Base-by-base conservation (phyloP, 2,888 invertebrate species). In the Meghimatium bilineatum region DNA sequence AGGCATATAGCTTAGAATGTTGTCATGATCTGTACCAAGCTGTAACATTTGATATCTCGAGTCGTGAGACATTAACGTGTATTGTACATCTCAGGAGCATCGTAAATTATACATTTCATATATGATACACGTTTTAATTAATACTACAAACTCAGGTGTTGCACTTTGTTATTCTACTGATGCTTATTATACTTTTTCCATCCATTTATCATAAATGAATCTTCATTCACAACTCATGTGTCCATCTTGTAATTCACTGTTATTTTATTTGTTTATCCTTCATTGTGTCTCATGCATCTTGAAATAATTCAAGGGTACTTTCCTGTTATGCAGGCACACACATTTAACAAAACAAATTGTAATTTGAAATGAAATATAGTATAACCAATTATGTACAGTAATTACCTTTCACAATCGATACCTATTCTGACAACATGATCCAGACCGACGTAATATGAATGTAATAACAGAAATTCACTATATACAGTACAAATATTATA, bases 21-120 rank as follows among this genome's bases (percentile, higher is more conserved):
- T 10, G 2, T 6, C 32, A 8, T 66, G 66, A 32, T 66, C 32
- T 66, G 20, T 66, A 17, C 10, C n/a, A 63, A n/a, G 3, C 6
- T 63, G 60, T 17, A 32, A 66, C 66, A 66, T 32, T 32, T 29
- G 14, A 32, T 32, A 17, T 66, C 6, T 32, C 14, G 32, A 14
- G 10, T 12, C n/a, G 20, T 63, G 12, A 32, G 66, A 32, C 66
- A 23, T 82, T 52, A 67, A 32, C 52, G 32, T 74, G 32, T 77
- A 56, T 82, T 82, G 69, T 69, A n/a, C n/a, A 77, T 66, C 82
- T 82, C 82, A 83, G 82, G 82, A 75, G 82, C 56, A 77, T 36
- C 20, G 34, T 83, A 67, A 78, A 63, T 83, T 77, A 83, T 78
- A 83, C 78, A 78, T 52, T 72, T 72, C 63, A 83, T 72, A n/a